A percentile compares a stretch with the other conserved stretches of the same genome.
Evolutionary conservation across 1,140 invertebrate species (phyloP).

Genomic region (Tetranychus urticae): DNA sequence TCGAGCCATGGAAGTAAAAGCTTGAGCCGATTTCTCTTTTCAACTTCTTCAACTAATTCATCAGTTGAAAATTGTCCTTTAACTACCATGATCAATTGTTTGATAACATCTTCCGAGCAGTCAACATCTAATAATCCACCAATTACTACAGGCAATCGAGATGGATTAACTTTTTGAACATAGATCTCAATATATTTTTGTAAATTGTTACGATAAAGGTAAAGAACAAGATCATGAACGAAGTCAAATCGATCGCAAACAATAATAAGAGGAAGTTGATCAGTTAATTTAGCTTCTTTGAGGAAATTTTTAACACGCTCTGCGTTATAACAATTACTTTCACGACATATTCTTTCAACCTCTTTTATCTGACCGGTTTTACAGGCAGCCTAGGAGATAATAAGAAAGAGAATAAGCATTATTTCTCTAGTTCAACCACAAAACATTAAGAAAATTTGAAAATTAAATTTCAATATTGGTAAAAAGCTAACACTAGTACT

Average conservation of each 20-base stretch:
- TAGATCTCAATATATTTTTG: conserved; percentile 99
- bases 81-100: conserved; percentile 90
- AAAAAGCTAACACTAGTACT: no score
- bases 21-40: conserved; percentile 35
- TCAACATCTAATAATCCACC: conserved; percentile 93
- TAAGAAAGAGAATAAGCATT: no score
- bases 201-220: conserved; percentile 88
- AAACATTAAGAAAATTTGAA: no score
- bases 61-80: conserved; percentile 95
- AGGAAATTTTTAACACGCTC: conserved; percentile 98
- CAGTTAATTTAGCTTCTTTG: conserved; percentile 90
- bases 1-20: conserved; percentile 88
- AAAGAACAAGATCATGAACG: conserved; percentile 94
- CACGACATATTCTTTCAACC: conserved; percentile 93
- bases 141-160: conserved; percentile 84
- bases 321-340: conserved; percentile 95
- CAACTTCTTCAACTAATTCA: conserved; percentile 79
- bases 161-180: conserved; percentile 97
- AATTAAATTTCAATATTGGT: no score
- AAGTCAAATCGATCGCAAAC: conserved; percentile 99
- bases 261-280: conserved; percentile 93
- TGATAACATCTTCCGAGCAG: conserved; percentile 96
- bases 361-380: conserved; percentile 99
- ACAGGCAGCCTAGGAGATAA: conserved; percentile 38
- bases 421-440: no score